Evolutionary conservation across 1,140 invertebrate species (phyloP).

Genomic region (Venustaconcha ellipsiformis): DNA sequence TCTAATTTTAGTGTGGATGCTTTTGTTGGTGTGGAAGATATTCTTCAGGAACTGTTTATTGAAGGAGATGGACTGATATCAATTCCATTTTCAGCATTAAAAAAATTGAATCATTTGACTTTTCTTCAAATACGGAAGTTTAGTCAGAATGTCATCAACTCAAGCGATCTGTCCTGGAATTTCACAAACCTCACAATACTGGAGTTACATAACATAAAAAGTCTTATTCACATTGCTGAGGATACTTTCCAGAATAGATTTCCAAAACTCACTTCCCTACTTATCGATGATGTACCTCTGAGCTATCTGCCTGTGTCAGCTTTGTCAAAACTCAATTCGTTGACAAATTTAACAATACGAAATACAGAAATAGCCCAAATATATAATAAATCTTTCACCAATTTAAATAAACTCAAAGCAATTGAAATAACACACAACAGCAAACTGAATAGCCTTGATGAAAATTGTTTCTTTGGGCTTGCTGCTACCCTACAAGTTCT

Average conservation of each 20-base stretch:
- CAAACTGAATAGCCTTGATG: too few relatives aligned
- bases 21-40: slow-evolving; percentile 41
- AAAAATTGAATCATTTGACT: slow-evolving; percentile 30
- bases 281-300: slow-evolving; percentile 30
- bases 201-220: slow-evolving; percentile 25
- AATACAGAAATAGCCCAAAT: too few relatives aligned
- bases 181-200: slow-evolving; percentile 39
- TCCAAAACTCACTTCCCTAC: slow-evolving; percentile 29
- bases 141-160: slow-evolving; percentile 4
- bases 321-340: too few relatives aligned
- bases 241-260: slow-evolving; percentile 26
- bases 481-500: too few relatives aligned
- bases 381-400: too few relatives aligned
- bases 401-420: too few relatives aligned
- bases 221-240: slow-evolving; percentile 8
- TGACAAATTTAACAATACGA: too few relatives aligned
- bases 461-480: too few relatives aligned
- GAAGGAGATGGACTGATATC: slow-evolving; percentile 25
- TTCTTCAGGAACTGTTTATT: slow-evolving; percentile 38
- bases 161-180: slow-evolving; percentile 9
- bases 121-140: slow-evolving; percentile 44
- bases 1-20: slow-evolving; percentile 13
- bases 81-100: slow-evolving; percentile 18
- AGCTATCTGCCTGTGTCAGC: slow-evolving; percentile 24
- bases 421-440: too few relatives aligned